Evolutionary conservation across 2,113 vertebrate species (phyloP).

Genomic region (Stegastes partitus): DNA sequence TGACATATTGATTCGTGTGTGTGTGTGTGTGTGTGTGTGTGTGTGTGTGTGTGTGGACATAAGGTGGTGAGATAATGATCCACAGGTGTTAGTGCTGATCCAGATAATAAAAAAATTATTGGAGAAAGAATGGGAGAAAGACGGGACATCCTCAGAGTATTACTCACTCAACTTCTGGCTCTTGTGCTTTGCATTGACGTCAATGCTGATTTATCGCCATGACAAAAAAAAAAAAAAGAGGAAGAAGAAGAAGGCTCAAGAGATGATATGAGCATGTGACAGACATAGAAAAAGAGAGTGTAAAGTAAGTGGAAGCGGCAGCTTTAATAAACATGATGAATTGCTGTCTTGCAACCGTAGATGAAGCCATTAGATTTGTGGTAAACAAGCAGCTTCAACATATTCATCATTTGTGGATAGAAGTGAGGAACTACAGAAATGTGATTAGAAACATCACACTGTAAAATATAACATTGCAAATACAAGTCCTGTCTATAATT

Average conservation of each 20-base stretch:
- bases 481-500: not conserved
- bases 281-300: not conserved
- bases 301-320: conserved; percentile 23
- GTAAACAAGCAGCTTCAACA: conserved; percentile 37
- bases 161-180: not conserved
- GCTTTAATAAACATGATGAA: conserved; percentile 53
- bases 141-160: not conserved
- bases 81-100: conserved; percentile 2
- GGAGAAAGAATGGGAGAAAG: not conserved
- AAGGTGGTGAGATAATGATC: conserved; percentile 15
- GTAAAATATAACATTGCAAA: not conserved
- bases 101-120: conserved; percentile 20
- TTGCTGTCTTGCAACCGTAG: conserved; percentile 20
- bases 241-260: not conserved
- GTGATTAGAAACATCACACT: not conserved
- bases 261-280: conserved; percentile 10
- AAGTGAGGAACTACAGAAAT: not conserved
- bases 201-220: not conserved
- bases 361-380: conserved; percentile 37
- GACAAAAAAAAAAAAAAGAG: too few species aligned
- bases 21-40: not conserved
- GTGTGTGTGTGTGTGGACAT: too few species aligned
- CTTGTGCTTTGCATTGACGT: conserved; percentile 7
- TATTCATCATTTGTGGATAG: conserved; percentile 34
- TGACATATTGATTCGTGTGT: not conserved